Base-by-base conservation (phyloP, 1,140 invertebrate genomes). In the Forficula auricularia region DNA sequence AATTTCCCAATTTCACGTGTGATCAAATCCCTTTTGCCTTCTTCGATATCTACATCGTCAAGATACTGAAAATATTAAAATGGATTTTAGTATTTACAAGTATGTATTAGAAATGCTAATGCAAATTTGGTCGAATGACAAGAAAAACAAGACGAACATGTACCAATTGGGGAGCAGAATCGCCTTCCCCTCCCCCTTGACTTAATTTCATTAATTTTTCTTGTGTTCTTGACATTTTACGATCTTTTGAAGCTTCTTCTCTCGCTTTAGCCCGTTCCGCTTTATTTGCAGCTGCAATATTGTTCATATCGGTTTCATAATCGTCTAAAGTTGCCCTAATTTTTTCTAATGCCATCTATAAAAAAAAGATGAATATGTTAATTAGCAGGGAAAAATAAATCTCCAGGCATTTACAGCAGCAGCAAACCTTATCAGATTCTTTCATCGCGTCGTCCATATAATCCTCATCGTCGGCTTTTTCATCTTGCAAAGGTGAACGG, bases 1-100 rank as follows among this genome's bases (percentile, higher is more conserved):
- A 97, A 97, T 64, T 90, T 92, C 49, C 86, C 86, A 63, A 97
- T 97, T 71, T 97, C 92, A 50, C 70, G 72, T 52, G 88, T 90
- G 49, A 98, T 96, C 47, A 98, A 72, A 62, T 69, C 64, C 48
- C 88, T 75, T 62, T 95, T 94, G 57, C 92, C 91, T 64, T 96
- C 91, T 64, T 96, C 92, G 43, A 95, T 55, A 56, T 90, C 81
- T 3, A 80, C 79, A 52, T 85, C 82, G 52, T 84, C 77, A 16
- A 82, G 57, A 43, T 78, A 77, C 50, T 58, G 45, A 37, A 44
- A 40, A n/a, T 14, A n/a, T n/a, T n/a, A 18, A 40, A 22, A 40
- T 27, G 10, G 22, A 6, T 6, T 27, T 27, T 27, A 27, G 10
- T 27, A 6, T 27, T 27, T 27, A n/a, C n/a, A n/a, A n/a, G n/a